phyloP scores from a whole-genome alignment of 2,113 vertebrate species.

The Chunga burmeisteri region DNA sequence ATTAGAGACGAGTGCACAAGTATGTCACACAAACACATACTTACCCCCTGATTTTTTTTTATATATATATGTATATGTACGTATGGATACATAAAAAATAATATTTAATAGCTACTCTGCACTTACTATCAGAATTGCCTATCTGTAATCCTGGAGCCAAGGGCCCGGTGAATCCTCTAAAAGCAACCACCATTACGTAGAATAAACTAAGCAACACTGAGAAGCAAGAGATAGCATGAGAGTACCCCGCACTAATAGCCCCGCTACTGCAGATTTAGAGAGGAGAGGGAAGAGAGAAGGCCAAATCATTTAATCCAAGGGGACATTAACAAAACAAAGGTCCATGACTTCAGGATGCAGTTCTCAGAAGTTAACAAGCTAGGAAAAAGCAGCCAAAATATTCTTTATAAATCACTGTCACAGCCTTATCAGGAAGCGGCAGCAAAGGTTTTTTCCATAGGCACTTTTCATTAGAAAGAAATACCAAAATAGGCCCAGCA shows the following conservation, averaged over 20 bases:
- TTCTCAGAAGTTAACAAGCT: not conserved
- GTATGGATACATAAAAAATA: not conserved
- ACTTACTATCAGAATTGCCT: not conserved
- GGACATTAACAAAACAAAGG: not conserved
- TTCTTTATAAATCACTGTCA: not conserved
- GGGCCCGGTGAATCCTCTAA: not conserved
- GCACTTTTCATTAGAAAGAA: not conserved
- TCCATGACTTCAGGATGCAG: not conserved
- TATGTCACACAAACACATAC: not conserved
- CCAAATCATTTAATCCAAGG: not conserved
- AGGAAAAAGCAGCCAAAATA: not conserved
- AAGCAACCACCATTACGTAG: not conserved
- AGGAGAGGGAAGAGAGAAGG: not conserved
- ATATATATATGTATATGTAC: too few species aligned
- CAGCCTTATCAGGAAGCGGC: not conserved
- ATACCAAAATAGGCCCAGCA: not conserved
- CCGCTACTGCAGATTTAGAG: rapidly evolving
- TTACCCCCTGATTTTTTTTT: not conserved
- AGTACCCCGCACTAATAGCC: not conserved
- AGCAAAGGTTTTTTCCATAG: not conserved
- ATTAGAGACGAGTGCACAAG: not conserved
- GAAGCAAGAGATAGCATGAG: not conserved
- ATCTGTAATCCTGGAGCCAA: not conserved
- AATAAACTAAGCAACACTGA: not conserved
- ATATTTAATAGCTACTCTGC: not conserved